Conservation (phyloP, 1,140 invertebrate genomes). For the Sarcophaga bullata region DNA sequence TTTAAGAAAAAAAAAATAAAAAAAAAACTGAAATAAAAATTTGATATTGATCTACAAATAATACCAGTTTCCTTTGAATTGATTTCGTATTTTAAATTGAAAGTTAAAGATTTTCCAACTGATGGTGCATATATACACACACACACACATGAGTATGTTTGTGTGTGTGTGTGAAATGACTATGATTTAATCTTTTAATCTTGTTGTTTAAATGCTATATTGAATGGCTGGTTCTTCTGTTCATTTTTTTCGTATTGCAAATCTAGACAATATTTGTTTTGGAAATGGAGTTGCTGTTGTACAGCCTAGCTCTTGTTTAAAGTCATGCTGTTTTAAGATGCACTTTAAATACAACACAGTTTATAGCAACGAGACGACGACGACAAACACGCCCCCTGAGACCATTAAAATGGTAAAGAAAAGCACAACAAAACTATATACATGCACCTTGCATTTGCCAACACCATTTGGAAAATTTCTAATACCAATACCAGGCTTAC, state of each 20-base stretch:
- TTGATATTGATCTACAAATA: conserved; percentile 5
- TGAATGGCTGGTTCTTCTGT: not conserved
- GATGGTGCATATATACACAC: no score
- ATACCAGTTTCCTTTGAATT: not conserved
- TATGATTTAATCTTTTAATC: conserved; percentile 13
- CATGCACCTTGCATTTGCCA: not conserved
- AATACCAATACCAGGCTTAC: not conserved
- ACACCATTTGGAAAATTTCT: not conserved
- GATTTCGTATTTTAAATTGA: not conserved
- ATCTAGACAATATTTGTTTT: not conserved
- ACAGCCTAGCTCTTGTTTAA: not conserved
- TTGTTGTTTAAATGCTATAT: not conserved
- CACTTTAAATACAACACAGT: conserved; percentile 21
- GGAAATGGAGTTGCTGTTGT: not conserved
- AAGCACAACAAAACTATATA: not conserved
- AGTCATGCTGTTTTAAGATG: not conserved
- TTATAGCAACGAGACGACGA: not conserved
- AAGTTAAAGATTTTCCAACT: not conserved
- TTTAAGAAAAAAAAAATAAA: not conserved
- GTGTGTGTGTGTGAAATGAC: not conserved
- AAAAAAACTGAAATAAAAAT: not conserved
- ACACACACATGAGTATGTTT: no score
- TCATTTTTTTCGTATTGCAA: not conserved
- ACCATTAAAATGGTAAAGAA: conserved; percentile 2
- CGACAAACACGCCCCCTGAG: conserved; percentile 28